Evolutionary conservation across 1,140 invertebrate species (phyloP), one percentile per base, ranked within the genome.

Genomic region (Drosophila persimilis): DNA sequence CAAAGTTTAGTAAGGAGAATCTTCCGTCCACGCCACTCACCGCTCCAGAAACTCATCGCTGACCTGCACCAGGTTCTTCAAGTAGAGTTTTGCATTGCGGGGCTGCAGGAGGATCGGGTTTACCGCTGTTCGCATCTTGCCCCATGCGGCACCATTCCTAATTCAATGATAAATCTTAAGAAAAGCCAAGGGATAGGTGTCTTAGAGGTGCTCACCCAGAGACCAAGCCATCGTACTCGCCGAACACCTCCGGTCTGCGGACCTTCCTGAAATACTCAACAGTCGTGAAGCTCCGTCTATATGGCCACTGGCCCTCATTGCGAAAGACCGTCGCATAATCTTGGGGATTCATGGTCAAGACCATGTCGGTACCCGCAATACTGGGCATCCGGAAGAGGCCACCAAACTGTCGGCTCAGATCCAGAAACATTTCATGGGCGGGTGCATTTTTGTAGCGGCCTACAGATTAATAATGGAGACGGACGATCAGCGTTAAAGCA

Each of bases 11-110:
- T 0, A 31, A 2, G 6, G 0, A 22, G 39, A 0, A 7, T 20
- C 7, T 26, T 26, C 24, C 3, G 24, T 0, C 24, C 0, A 3
- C 1, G 11, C 0, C 0, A 44, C 66, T 69, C 48, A 95, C 91
- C 91, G 94, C 91, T 86, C 92, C 92, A 90, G 13, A 46, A 91
- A 91, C 17, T 91, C 90, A 64, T 86, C 70, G 22, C 80, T 90
- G 15, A 91, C 85, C 41, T 73, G 70, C 26, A 73, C 46, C 46
- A 91, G 43, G 31, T 78, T 83, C 3, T 72, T 66, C 8, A 90
- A 44, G 59, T 91, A 91, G 0, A 90, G 45, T 45, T 74, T 85
- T 11, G 83, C 86, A 56, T 90, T 91, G 1, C 79, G 74, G 0
- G 90, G 90, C 29, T 91, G 89, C 39, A 91, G 41, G 0, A 91